Evolutionary conservation across 2,888 invertebrate species (phyloP).

Genomic region (Agonopterix heracliana): DNA sequence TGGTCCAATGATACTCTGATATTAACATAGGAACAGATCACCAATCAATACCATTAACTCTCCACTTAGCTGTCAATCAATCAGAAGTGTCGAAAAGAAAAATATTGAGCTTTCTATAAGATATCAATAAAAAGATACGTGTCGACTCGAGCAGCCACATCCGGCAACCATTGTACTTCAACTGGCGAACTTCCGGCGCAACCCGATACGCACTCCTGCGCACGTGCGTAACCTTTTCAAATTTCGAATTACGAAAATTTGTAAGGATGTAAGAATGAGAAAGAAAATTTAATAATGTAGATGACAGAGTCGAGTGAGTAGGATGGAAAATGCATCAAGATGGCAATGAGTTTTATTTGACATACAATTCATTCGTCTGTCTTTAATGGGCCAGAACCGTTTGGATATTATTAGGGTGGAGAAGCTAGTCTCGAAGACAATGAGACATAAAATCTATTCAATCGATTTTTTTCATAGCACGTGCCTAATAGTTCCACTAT

Average conservation of each 20-base stretch:
- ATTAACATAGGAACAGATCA: constrained; percentile 7
- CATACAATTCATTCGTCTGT: constrained; percentile 11
- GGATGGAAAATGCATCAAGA: constrained; percentile 3
- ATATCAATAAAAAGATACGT: constrained; percentile 75
- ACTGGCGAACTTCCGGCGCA: constrained; percentile 68
- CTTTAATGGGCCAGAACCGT: constrained; percentile 14
- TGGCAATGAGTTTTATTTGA: constrained; percentile 10
- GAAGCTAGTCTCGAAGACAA: constrained; percentile 14
- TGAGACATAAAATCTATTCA: constrained; percentile 16
- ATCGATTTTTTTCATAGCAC: constrained; percentile 9
- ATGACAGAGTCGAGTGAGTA: constrained; percentile 10
- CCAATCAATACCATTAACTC: constrained; percentile 37
- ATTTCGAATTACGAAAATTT: constrained; percentile 55
- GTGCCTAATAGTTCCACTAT: constrained; percentile 10
- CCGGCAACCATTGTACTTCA: constrained; percentile 70
- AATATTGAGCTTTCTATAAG: constrained; percentile 68
- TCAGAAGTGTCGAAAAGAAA: constrained; percentile 60
- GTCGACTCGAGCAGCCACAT: constrained; percentile 73
- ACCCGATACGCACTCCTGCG: constrained; percentile 75
- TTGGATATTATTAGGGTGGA: constrained; percentile 9
- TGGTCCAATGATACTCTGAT: no score
- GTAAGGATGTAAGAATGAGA: constrained; percentile 36
- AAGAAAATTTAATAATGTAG: constrained; percentile 21
- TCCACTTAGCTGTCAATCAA: constrained; percentile 44
- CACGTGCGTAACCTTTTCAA: constrained; percentile 74